Base-by-base conservation (phyloP, 1,140 invertebrate genomes). In the Parapsyche elsis region DNA sequence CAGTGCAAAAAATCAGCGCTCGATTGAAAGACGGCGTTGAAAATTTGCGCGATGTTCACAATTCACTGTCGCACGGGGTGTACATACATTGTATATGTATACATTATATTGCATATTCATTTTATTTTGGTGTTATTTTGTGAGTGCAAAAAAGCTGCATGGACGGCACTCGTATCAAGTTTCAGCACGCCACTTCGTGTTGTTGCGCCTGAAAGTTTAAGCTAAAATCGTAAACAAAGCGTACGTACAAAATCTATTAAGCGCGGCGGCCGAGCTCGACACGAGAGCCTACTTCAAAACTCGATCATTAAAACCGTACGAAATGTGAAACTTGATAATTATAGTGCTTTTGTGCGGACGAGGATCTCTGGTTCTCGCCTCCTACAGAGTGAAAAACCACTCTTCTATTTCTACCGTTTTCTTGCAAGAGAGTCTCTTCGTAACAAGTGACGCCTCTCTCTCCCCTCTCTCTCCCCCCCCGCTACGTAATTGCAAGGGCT, bases 401-500 rank as follows among this genome's bases (percentile, higher is more conserved):
- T 53, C 12, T 14, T 53, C 16, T 53, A 14, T 53, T 53, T 12
- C 49, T 53, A 14, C 16, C 16, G 12, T 53, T 53, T 53, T 53
- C 49, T 53, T 53, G 2, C 30, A 53, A 53, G 49, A 53, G 10
- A 14, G 49, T 53, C 14, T 16, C 24, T 53, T 10, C 4, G 26
- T 71, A 71, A 71, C 38, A 26, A 71, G 70, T 71, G 38, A 71
- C 70, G 30, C 70, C 49, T 14, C 12, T 1, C 49, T 2, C 49
- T 5, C 12, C 49, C 49, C 2, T 12, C 2, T 1, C 16, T 10
- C 1, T 53, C 49, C 16, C 49, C 12, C 24, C 5, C 5, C 0
- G 49, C 14, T 57, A 14, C 9, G 49, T 75, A 75, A 75, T 75
- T 75, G 73, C 73, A 57, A 75, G 73, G 24, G 45, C 73, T 49